Conservation (phyloP, 2,888 invertebrate genomes). For the Slavum lentiscoides region DNA sequence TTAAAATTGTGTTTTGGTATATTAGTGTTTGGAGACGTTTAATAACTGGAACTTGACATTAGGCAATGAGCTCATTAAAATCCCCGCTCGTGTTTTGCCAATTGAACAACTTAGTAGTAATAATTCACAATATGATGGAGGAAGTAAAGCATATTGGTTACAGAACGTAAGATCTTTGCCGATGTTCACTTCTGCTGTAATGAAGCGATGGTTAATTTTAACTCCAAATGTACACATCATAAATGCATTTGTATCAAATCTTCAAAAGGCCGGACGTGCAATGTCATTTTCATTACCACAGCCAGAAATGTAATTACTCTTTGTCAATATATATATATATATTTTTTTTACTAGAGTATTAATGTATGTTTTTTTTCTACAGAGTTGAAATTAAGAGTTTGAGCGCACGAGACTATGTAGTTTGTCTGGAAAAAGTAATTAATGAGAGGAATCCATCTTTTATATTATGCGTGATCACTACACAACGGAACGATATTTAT, state of each 20-base stretch:
- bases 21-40: slow-evolving; percentile 63
- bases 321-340: no score
- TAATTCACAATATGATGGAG: slow-evolving; percentile 60
- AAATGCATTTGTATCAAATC: slow-evolving; percentile 61
- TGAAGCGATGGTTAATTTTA: slow-evolving; percentile 62
- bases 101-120: slow-evolving; percentile 65
- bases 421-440: slow-evolving; percentile 66
- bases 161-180: slow-evolving; percentile 65
- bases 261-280: slow-evolving; percentile 60
- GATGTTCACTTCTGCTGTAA: slow-evolving; percentile 60
- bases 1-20: not conserved
- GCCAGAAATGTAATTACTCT: slow-evolving; percentile 56
- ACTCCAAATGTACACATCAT: slow-evolving; percentile 60
- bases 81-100: slow-evolving; percentile 72
- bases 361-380: not conserved
- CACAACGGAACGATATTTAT: slow-evolving; percentile 74
- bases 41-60: slow-evolving; percentile 73
- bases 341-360: not conserved
- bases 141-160: slow-evolving; percentile 75
- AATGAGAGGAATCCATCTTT: slow-evolving; percentile 66
- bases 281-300: slow-evolving; percentile 60
- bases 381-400: not conserved
- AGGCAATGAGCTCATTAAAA: slow-evolving; percentile 66
- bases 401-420: slow-evolving; percentile 63
- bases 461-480: slow-evolving; percentile 68